Percentiles rank a stretch among this genome's conserved stretches.
phyloP scores from a whole-genome alignment of 2,888 invertebrate genomes.

The Calliphora vomitoria region DNA sequence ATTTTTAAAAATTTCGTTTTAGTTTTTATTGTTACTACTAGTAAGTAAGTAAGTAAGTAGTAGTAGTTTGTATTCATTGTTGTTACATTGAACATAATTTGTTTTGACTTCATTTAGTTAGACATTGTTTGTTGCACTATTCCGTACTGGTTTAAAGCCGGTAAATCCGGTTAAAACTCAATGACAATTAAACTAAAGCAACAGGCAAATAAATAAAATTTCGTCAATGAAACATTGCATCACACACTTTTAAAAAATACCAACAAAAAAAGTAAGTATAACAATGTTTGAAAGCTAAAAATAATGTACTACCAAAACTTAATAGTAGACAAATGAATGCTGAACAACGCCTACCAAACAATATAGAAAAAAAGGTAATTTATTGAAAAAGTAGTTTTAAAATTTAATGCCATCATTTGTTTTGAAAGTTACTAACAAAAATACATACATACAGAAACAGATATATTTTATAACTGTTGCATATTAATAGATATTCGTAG shows the following conservation, averaged over 20 bases:
- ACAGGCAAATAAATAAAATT: conserved; percentile 14
- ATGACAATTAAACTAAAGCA: conserved; percentile 45
- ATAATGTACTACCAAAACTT: background rate
- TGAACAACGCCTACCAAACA: conserved; percentile 11
- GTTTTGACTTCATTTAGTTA: conserved; percentile 16
- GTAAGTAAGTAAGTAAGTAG: no score
- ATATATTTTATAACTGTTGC: conserved; percentile 9
- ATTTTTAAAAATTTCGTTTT: background rate
- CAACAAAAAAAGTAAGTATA: background rate
- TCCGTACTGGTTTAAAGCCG: conserved; percentile 43
- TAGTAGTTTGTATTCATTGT: background rate
- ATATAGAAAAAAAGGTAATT: background rate
- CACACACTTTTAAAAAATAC: conserved; percentile 9
- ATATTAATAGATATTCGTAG: conserved; percentile 16
- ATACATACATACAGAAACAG: background rate
- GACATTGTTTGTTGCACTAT: background rate
- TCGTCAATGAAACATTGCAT: conserved; percentile 28
- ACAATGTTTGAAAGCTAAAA: conserved; percentile 1
- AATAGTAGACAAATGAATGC: background rate
- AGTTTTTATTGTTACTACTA: background rate
- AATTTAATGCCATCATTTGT: conserved; percentile 1
- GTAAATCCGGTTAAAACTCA: conserved; percentile 57
- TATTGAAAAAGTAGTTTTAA: background rate
- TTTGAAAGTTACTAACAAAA: background rate
- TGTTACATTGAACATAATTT: conserved; percentile 25